These are phyloP conservation scores for Caenorhabditis virilis DNA, from an alignment of 2,888 invertebrate genomes.

Conservation along the genomic window DNA sequence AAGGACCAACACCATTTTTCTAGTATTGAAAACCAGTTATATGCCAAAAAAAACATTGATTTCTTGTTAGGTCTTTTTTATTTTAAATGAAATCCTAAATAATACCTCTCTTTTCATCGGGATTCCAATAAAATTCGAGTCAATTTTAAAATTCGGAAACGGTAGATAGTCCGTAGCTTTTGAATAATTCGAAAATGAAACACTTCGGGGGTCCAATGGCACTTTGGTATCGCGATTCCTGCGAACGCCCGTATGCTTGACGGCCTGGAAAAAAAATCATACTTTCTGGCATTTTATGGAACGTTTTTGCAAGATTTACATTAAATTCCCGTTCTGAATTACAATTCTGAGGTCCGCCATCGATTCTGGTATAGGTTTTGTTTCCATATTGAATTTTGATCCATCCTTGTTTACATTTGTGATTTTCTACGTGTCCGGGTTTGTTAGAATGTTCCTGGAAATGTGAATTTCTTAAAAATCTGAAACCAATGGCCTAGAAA, in stretches of 20 bases:
- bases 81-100: not conserved
- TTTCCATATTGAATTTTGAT: constrained; percentile 5
- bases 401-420: constrained; percentile 15
- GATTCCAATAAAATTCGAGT: constrained; percentile 17
- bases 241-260: constrained; percentile 7
- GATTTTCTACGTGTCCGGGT: constrained; percentile 7
- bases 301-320: constrained; percentile 6
- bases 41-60: not conserved
- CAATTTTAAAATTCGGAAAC: constrained; percentile 8
- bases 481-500: too few relatives aligned
- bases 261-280: constrained; percentile 4
- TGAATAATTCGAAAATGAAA: too few relatives aligned
- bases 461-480: not conserved
- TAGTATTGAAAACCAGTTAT: not conserved
- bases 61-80: not conserved
- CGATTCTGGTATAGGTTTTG: constrained; percentile 1
- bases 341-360: constrained; percentile 6
- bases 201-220: not conserved
- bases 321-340: constrained; percentile 7
- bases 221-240: constrained; percentile 1
- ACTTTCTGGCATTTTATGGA: not conserved
- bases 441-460: not conserved
- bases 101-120: constrained; percentile 21
- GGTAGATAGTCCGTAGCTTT: too few relatives aligned
- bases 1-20: too few relatives aligned